Evolutionary conservation across 2,888 invertebrate species (phyloP).

Genomic region (Plusia festucae): DNA sequence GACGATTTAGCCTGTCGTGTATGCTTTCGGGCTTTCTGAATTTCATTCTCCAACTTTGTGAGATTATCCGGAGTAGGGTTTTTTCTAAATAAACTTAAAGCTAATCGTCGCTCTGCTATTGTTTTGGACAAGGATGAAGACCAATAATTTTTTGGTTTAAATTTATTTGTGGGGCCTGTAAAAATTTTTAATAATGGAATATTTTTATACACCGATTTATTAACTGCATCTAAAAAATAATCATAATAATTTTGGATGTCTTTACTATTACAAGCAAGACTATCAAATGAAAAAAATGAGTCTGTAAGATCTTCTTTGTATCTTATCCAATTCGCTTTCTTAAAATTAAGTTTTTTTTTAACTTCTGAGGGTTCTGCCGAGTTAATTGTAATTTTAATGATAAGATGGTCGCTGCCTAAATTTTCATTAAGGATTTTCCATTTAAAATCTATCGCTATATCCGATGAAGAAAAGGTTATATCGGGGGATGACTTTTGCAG

Average conservation of each 20-base stretch:
- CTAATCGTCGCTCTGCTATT: background rate
- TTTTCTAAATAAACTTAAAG: background rate
- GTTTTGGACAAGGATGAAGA: background rate
- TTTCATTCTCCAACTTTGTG: background rate
- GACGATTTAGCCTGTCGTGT: background rate
- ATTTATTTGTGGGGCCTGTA: background rate
- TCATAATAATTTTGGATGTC: background rate
- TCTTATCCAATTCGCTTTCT: slow-evolving; percentile 6
- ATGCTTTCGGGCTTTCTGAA: background rate
- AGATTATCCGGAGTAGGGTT: background rate
- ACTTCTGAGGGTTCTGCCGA: background rate
- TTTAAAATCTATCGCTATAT: slow-evolving; percentile 7
- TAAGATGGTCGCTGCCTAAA: background rate
- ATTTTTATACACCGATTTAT: background rate
- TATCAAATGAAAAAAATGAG: background rate
- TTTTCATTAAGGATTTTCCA: too few species aligned
- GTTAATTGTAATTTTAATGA: background rate
- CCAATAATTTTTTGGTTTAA: slow-evolving; percentile 2
- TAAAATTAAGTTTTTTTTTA: slow-evolving; percentile 9
- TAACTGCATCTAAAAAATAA: background rate
- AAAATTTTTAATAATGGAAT: background rate
- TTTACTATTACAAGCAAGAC: background rate
- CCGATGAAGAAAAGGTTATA: slow-evolving; percentile 20
- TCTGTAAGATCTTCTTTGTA: background rate
- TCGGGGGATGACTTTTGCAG: slow-evolving; percentile 26